These are phyloP conservation scores for Alectoris magna DNA, from an alignment of 2,797 vertebrate species.

Conservation along the genomic window DNA sequence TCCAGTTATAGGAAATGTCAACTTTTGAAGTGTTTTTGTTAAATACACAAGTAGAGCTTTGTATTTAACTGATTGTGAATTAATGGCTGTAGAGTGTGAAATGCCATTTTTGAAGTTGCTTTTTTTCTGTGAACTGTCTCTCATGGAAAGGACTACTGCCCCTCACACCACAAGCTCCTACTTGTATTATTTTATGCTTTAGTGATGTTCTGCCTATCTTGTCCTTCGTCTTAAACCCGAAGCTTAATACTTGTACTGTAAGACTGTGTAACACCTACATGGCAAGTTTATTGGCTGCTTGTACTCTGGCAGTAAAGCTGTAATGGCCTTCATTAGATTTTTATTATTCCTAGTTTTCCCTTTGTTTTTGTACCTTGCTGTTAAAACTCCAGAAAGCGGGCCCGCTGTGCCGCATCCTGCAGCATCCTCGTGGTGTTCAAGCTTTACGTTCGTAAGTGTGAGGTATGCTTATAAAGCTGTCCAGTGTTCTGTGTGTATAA, in stretches of 20 bases:
- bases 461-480: background rate
- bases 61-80: slow-evolving; percentile 56
- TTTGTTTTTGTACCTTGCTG: background rate
- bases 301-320: slow-evolving; percentile 53
- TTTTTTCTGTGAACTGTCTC: background rate
- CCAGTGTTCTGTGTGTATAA: too few species aligned
- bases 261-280: background rate
- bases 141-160: background rate
- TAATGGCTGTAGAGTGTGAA: slow-evolving; percentile 7
- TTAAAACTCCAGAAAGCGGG: background rate
- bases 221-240: slow-evolving; percentile 13
- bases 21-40: slow-evolving; percentile 39
- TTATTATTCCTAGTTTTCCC: background rate
- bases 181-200: background rate
- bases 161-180: background rate
- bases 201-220: background rate
- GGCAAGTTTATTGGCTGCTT: slow-evolving; percentile 9
- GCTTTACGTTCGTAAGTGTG: accelerated
- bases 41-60: slow-evolving; percentile 62
- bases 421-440: accelerated
- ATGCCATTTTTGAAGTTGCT: slow-evolving; percentile 28
- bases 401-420: accelerated
- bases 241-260: slow-evolving; percentile 5
- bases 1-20: slow-evolving; percentile 1
- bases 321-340: background rate